Percentiles rank a stretch among this genome's conserved stretches.
Evolutionary conservation across 2,797 vertebrate species (phyloP).

Genomic region (Heteromormyrus szaboi): DNA sequence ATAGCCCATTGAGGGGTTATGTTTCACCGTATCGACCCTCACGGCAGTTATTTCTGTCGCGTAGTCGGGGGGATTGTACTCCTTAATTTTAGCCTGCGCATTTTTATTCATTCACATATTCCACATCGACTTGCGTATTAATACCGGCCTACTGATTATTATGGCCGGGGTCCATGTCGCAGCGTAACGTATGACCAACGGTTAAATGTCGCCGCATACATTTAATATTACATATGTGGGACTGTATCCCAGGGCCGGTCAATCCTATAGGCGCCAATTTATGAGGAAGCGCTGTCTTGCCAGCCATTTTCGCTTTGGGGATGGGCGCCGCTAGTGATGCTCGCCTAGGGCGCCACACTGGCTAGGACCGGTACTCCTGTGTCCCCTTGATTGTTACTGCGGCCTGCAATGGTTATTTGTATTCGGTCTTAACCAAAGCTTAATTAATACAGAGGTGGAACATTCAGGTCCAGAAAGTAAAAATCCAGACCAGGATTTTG

Average conservation of each 20-base stretch:
- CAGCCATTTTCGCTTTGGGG: not conserved
- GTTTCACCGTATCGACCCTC: slow-evolving; percentile 41
- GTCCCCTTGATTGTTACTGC: not conserved
- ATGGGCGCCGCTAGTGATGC: not conserved
- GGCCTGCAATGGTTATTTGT: not conserved
- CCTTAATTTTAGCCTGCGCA: not conserved
- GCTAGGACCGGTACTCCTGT: not conserved
- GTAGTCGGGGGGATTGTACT: not conserved
- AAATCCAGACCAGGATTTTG: not conserved
- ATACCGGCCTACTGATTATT: not conserved
- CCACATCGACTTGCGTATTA: not conserved
- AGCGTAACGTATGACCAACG: not conserved
- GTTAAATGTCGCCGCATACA: not conserved
- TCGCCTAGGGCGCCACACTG: not conserved
- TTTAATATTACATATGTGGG: not conserved
- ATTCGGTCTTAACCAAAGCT: not conserved
- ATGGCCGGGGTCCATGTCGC: no score
- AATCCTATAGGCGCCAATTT: not conserved
- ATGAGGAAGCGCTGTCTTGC: not conserved
- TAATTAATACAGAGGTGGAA: not conserved
- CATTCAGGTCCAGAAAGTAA: not conserved
- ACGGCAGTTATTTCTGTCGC: not conserved
- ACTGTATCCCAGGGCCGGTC: not conserved
- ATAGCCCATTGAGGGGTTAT: not conserved
- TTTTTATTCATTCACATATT: not conserved